A percentile compares a stretch with the other conserved stretches of the same genome.
phyloP scores from a whole-genome alignment of 1,140 invertebrate genomes.

The Lamellibrachia luymesi region DNA sequence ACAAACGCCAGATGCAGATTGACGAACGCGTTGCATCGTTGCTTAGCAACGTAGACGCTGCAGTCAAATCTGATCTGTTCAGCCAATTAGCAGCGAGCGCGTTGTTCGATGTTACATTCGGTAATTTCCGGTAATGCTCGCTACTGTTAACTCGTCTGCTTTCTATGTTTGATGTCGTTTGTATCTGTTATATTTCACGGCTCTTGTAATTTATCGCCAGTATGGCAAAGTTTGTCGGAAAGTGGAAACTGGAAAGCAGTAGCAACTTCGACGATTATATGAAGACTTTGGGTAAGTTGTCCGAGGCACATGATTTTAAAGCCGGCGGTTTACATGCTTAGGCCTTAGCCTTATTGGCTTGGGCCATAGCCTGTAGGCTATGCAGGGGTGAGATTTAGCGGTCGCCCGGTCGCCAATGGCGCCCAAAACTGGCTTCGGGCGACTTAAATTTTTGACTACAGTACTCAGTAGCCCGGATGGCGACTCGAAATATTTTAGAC shows the following conservation, averaged over 20 bases:
- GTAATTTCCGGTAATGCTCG: neutral
- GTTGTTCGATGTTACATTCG: neutral
- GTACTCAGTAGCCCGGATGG: too few relatives aligned
- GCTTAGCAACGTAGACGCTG: neutral
- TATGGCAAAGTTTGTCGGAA: constrained; percentile 62
- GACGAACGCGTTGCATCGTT: neutral
- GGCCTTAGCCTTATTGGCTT: too few relatives aligned
- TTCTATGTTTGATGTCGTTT: neutral
- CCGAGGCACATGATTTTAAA: neutral
- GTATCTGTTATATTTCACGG: neutral
- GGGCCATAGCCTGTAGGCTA: too few relatives aligned
- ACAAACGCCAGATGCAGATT: neutral
- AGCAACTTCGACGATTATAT: constrained; percentile 87
- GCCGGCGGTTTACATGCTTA: too few relatives aligned
- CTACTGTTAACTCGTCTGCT: neutral
- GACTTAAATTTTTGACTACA: too few relatives aligned
- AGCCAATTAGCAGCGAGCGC: neutral
- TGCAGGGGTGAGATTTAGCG: too few relatives aligned
- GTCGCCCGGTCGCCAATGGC: too few relatives aligned
- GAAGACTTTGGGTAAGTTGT: constrained; percentile 74
- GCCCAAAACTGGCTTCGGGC: too few relatives aligned
- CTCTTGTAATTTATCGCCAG: neutral
- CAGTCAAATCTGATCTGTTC: neutral
- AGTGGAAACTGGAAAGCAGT: constrained; percentile 72
- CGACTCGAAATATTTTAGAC: too few relatives aligned